Evolutionary conservation across 2,113 vertebrate species (phyloP), one percentile per base, ranked within the genome.

Genomic region (Emydura subglobosa): DNA sequence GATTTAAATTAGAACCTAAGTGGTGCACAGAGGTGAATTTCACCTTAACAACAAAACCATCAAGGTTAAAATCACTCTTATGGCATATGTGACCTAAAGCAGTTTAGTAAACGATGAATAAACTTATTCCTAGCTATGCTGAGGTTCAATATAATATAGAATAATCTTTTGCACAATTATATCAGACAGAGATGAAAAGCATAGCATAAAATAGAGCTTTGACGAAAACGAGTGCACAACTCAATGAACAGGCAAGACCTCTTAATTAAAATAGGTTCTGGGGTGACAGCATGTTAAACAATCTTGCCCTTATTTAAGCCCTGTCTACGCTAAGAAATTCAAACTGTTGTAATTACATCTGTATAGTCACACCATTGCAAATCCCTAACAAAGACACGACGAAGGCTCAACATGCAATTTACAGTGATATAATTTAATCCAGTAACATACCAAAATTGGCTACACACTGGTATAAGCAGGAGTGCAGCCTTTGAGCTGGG

Each of bases 1-100:
- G 87, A 93, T 91, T 85, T 89, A 85, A 2, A 93, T 39, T 5
- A 16, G 25, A 85, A 29, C 22, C 34, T 17, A 44, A 89, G 50
- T 21, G 76, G 61, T 9, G 22, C 51, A 81, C 85, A 42, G 34
- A 25, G 83, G 53, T 61, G 72, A 94, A 88, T 22, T 85, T 83
- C 10, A 57, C 49, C 90, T 87, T 0, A 0, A 1, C 24, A 24
- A 50, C 10, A 74, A 79, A 65, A 50, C 19, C 29, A 31, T 54
- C 12, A 5, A 12, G 55, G 8, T 39, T 24, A n/a, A 83, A 59
- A 57, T 57, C 74, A 76, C 44, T 89, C 74, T 12, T 59, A 87
- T 65, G 86, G 55, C 12, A 3, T 19, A 27, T 5, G 2, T 0
- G 2, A 82, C 55, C 83, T 91, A 31, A n/a, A 94, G 47, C 24